A percentile compares a stretch with the other conserved stretches of the same genome.
Conservation (phyloP, 2,797 vertebrate genomes). For the Chelmon rostratus region DNA sequence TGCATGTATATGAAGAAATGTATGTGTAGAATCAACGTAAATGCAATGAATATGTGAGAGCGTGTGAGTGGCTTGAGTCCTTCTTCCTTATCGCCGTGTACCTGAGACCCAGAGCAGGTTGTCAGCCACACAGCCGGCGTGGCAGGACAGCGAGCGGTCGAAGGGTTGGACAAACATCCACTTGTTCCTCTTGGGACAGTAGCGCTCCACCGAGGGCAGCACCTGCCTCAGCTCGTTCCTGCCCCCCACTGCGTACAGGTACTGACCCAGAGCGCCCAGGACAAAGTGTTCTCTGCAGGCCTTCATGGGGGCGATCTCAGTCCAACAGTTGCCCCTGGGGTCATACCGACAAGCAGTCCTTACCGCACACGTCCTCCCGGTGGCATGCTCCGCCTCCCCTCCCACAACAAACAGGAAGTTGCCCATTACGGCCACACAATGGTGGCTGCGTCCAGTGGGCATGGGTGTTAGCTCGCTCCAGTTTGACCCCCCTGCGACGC, state of each 20-base stretch:
- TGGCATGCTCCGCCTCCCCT: conserved; percentile 93
- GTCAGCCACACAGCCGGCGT: conserved; percentile 95
- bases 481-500: conserved; percentile 91
- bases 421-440: conserved; percentile 95
- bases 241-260: conserved; percentile 93
- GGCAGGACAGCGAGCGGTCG: conserved; percentile 96
- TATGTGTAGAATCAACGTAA: background rate
- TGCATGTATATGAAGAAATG: background rate
- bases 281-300: conserved; percentile 98
- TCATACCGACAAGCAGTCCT: conserved; percentile 95
- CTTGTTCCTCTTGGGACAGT: conserved; percentile 97
- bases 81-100: conserved; percentile 68
- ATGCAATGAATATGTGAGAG: background rate
- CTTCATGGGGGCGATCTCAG: conserved; percentile 96
- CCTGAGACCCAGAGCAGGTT: conserved; percentile 98
- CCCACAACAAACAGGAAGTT: conserved; percentile 96
- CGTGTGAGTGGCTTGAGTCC: background rate
- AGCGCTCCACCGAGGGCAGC: conserved; percentile 94
- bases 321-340: conserved; percentile 93
- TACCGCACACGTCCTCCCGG: conserved; percentile 92
- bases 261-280: conserved; percentile 92
- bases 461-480: conserved; percentile 96
- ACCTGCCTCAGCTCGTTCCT: conserved; percentile 96
- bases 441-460: conserved; percentile 95
- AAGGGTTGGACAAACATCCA: conserved; percentile 97